phyloP scores from a whole-genome alignment of 2,888 invertebrate genomes.

The Nomada ferruginata region DNA sequence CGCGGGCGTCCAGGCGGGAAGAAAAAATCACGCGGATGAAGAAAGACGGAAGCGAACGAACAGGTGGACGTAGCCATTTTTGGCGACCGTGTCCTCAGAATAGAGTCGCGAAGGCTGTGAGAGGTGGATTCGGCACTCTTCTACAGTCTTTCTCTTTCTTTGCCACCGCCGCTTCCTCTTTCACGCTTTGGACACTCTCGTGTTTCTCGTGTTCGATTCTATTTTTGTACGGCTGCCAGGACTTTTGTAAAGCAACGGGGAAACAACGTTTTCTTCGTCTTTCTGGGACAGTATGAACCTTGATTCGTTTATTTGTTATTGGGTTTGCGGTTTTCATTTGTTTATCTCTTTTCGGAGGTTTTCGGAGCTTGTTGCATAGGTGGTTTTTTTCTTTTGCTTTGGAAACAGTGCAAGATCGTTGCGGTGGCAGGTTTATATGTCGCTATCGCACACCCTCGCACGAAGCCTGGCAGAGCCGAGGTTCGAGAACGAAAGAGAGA shows the following conservation, averaged over 20 bases:
- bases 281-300: not conserved
- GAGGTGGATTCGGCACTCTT: constrained; percentile 55
- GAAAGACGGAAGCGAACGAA: constrained; percentile 20
- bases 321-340: not conserved
- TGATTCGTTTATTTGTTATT: not conserved
- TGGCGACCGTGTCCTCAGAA: constrained; percentile 81
- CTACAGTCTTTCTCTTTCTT: constrained; percentile 40
- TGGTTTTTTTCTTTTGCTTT: not conserved
- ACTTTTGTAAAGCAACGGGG: constrained; percentile 1
- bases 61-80: constrained; percentile 79
- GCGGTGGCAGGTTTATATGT: too few relatives aligned
- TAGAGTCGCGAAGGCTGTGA: constrained; percentile 70
- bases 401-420: too few relatives aligned
- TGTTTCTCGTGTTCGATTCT: constrained; percentile 35
- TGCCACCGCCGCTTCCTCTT: constrained; percentile 18
- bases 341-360: not conserved
- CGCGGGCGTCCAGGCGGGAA: not conserved
- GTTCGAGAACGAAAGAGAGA: not conserved
- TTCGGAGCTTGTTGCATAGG: too few relatives aligned
- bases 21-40: not conserved
- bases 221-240: constrained; percentile 19
- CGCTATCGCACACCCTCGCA: constrained; percentile 47
- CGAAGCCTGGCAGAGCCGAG: constrained; percentile 32
- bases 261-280: not conserved
- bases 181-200: not conserved